phyloP scores from a whole-genome alignment of 2,113 vertebrate species.

The Galemys pyrenaicus region DNA sequence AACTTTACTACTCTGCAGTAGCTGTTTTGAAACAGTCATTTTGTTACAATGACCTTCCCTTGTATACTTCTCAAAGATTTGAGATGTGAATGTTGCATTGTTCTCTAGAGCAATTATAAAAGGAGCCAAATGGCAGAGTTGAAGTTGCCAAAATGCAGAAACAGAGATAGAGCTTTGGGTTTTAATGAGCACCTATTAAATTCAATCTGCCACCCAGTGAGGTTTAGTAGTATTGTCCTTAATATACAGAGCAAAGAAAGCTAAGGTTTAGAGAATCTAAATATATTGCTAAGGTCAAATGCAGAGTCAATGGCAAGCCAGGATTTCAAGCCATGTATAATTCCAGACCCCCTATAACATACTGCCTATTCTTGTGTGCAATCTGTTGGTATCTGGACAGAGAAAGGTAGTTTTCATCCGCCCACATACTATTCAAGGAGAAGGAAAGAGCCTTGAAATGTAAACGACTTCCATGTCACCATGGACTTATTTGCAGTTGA shows the following conservation, averaged over 20 bases:
- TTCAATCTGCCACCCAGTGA: not conserved
- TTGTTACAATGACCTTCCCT: not conserved
- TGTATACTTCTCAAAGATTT: not conserved
- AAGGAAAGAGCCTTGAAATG: not conserved
- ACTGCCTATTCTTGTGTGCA: not conserved
- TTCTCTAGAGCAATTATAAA: not conserved
- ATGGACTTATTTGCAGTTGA: not conserved
- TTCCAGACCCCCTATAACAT: not conserved
- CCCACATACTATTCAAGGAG: not conserved
- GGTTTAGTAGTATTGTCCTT: not conserved
- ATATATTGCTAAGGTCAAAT: not conserved
- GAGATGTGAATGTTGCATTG: not conserved
- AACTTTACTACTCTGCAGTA: not conserved
- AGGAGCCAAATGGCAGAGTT: not conserved
- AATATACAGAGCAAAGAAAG: not conserved
- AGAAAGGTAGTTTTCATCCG: not conserved
- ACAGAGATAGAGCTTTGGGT: not conserved
- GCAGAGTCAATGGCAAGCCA: not conserved
- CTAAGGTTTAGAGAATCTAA: not conserved
- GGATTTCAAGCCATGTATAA: not conserved
- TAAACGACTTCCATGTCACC: not conserved
- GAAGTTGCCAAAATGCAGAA: not conserved
- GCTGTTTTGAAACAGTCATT: not conserved
- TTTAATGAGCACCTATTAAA: slow-evolving; percentile 14
- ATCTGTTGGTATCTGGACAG: not conserved